These are phyloP conservation scores for Diacarnus erythraeanus DNA, from an alignment of 37 sponge, comb jelly and placozoan genomes.

Conservation along the genomic window DNA sequence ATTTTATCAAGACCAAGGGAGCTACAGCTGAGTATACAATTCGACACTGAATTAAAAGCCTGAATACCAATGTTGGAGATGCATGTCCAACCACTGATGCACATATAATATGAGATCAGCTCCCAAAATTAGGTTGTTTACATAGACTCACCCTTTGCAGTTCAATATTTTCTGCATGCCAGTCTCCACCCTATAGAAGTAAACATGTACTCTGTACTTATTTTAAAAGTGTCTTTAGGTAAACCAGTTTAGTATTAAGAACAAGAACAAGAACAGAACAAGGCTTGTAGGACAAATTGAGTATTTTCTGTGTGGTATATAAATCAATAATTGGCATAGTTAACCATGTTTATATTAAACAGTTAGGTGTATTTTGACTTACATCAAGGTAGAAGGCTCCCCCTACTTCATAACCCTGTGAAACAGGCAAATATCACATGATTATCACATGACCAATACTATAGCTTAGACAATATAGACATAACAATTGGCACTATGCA, in stretches of 20 bases:
- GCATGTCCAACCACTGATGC: no score
- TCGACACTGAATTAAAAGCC: no score
- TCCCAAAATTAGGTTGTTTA: neutral
- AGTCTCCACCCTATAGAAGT: conserved; percentile 24
- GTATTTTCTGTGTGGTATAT: neutral
- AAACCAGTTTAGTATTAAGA: no score
- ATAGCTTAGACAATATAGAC: neutral
- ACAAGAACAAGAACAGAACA: no score
- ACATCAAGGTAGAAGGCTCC: neutral
- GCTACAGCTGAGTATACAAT: no score
- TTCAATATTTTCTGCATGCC: conserved; percentile 19
- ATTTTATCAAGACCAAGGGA: no score
- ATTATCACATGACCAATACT: conserved; percentile 8
- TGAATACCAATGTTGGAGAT: no score
- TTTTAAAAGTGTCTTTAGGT: no score
- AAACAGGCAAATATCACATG: conserved; percentile 1
- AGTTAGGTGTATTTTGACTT: neutral
- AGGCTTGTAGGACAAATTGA: no score
- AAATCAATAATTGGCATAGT: neutral
- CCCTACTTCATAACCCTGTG: neutral
- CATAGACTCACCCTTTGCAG: conserved; percentile 14
- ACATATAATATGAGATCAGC: no score
- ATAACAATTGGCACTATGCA: neutral
- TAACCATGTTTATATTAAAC: no score
- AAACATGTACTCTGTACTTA: no score